These are phyloP conservation scores for Oncorhynchus tshawytscha DNA, from an alignment of 2,113 vertebrate species.

Conservation along the genomic window DNA sequence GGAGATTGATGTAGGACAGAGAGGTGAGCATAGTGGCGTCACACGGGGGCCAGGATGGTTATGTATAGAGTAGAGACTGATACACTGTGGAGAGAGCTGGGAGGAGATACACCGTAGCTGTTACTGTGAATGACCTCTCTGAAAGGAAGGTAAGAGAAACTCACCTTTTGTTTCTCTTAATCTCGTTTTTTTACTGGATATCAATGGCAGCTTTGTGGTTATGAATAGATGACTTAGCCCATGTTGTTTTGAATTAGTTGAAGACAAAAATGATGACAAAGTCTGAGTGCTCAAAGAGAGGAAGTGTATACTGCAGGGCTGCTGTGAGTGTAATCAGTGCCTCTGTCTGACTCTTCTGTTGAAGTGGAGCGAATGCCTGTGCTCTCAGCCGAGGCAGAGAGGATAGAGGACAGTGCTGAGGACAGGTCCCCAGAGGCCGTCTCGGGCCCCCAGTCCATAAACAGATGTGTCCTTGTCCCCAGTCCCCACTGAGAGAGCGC, in stretches of 20 bases:
- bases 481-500: conserved; percentile 50
- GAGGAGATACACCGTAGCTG: neutral
- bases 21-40: neutral
- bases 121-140: neutral
- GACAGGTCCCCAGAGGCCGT: conserved; percentile 66
- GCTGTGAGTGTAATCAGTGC: conserved; percentile 33
- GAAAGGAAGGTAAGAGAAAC: neutral
- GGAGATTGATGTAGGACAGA: neutral
- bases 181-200: no score
- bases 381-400: conserved; percentile 22
- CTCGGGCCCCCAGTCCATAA: conserved; percentile 44
- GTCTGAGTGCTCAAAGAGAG: neutral
- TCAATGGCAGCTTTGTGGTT: no score
- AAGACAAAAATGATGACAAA: no score
- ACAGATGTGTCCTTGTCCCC: conserved; percentile 77
- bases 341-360: conserved; percentile 36
- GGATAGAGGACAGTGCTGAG: conserved; percentile 43
- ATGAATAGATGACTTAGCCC: no score
- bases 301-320: conserved; percentile 4
- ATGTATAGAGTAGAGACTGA: neutral
- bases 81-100: neutral
- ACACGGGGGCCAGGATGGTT: neutral
- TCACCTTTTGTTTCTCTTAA: no score
- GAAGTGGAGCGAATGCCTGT: conserved; percentile 41
- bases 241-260: conserved; percentile 1